These are phyloP conservation scores for Diabrotica virgifera DNA, from an alignment of 1,140 invertebrate species.

Conservation along the genomic window DNA sequence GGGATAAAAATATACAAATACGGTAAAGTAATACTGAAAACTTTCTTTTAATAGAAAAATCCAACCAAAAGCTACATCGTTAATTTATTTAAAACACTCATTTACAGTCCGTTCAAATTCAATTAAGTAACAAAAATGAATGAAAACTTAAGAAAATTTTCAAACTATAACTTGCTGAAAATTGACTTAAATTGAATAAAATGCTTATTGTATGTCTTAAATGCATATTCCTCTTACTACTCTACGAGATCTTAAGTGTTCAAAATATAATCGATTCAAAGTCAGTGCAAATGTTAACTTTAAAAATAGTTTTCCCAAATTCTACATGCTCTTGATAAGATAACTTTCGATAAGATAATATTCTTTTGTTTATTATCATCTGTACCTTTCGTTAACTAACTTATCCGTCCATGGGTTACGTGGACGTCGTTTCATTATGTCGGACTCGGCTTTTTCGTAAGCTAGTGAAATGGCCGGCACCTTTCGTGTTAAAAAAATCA, in stretches of 20 bases:
- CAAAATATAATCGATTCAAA: slow-evolving; percentile 26
- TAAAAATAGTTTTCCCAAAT: slow-evolving; percentile 24
- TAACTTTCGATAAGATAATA: slow-evolving; percentile 8
- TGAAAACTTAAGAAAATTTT: too few relatives aligned
- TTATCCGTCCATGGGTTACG: slow-evolving; percentile 94
- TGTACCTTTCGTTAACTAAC: slow-evolving; percentile 92
- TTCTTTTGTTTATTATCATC: slow-evolving; percentile 13
- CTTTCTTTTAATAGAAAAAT: too few relatives aligned
- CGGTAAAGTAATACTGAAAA: too few relatives aligned
- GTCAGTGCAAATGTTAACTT: slow-evolving; percentile 31
- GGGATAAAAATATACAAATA: too few relatives aligned
- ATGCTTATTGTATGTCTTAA: neutral
- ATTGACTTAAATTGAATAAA: too few relatives aligned
- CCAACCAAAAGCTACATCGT: too few relatives aligned
- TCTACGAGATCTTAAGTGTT: slow-evolving; percentile 22
- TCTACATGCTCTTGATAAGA: slow-evolving; percentile 28
- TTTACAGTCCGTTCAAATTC: too few relatives aligned
- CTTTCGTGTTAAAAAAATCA: slow-evolving; percentile 51
- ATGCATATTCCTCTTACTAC: slow-evolving; percentile 19
- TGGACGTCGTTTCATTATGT: slow-evolving; percentile 99
- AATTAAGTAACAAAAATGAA: too few relatives aligned
- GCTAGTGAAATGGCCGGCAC: slow-evolving; percentile 97
- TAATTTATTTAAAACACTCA: too few relatives aligned
- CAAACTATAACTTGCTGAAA: too few relatives aligned
- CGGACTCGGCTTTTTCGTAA: slow-evolving; percentile 96